A percentile compares a stretch with the other conserved stretches of the same genome.
These are phyloP conservation scores for Stenchaetothrips biformis DNA, from an alignment of 2,888 invertebrate species.

Conservation along the genomic window DNA sequence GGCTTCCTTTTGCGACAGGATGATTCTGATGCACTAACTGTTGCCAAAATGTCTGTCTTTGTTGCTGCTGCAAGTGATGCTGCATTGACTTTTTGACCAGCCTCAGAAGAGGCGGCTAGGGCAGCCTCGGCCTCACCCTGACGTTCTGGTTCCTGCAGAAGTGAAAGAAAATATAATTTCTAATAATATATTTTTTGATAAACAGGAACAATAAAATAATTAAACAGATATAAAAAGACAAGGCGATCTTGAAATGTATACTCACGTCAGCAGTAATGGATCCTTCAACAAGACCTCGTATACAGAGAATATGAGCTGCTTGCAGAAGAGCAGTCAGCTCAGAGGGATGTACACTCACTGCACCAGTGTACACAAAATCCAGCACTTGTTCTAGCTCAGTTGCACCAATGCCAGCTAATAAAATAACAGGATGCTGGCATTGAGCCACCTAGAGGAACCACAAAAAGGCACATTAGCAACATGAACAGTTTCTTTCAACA, in stretches of 20 bases:
- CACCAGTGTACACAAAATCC: constrained; percentile 59
- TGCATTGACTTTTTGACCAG: background rate
- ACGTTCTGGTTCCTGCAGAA: background rate
- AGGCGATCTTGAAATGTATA: constrained; percentile 21
- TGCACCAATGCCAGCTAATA: constrained; percentile 58
- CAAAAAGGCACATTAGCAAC: background rate
- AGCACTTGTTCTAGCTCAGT: constrained; percentile 58
- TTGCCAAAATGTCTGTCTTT: background rate
- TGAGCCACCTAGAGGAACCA: constrained; percentile 51
- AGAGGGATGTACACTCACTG: constrained; percentile 58
- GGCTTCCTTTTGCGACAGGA: background rate
- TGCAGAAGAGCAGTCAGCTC: constrained; percentile 58
- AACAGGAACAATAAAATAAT: background rate
- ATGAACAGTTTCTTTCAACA: background rate
- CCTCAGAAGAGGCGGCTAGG: background rate
- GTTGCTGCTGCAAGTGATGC: constrained; percentile 2
- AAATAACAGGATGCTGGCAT: constrained; percentile 61
- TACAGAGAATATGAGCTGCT: constrained; percentile 58
- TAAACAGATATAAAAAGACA: background rate
- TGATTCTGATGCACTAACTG: background rate
- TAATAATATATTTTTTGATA: background rate
- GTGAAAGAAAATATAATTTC: background rate
- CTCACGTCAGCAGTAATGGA: constrained; percentile 46
- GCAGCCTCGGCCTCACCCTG: constrained; percentile 7
- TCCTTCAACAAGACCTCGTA: constrained; percentile 55